Base-by-base conservation (phyloP, 2,113 vertebrate species). In the Panurus biarmicus region DNA sequence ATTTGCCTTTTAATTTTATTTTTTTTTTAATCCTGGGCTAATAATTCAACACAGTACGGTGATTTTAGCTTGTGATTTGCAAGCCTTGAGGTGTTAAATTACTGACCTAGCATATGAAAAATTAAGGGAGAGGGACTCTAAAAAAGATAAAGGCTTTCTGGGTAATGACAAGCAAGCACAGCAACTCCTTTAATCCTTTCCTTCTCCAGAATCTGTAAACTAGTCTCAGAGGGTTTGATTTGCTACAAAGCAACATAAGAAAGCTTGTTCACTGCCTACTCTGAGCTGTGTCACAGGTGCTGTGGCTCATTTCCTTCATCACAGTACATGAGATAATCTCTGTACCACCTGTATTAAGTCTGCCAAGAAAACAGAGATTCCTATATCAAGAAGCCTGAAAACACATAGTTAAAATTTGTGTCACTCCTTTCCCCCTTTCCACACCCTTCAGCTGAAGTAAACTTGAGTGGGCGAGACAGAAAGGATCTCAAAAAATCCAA, bases 41-140 rank as follows among this genome's bases (percentile, higher is more conserved):
- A 97, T 97, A 96, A 97, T 97, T 97, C 95, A 97, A 92, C 89
- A 78, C 61, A 89, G 91, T 95, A 92, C 64, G 51, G 93, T 98
- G 67, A 97, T 97, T 97, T 97, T 96, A 96, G 85, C 87, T 97
- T 97, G 96, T 96, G 88, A 96, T 97, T 97, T 97, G 93, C 96
- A 97, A 97, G 92, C 91, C 94, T 95, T 93, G 96, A 96, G 96
- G 94, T 98, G 96, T 97, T 98, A 97, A 97, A 97, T 98, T 98
- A 97, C 97, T 97, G 96, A 96, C 94, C 94, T 96, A 96, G 85
- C 88, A 95, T 87, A 98, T 73, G 38, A 93, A 82, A 87, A 96
- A 92, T 73, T 80, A 86, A 84, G 61, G 50, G 88, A 95, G 89
- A 72, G 79, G 78, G 69, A 76, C 84, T 96, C 85, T 94, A 85